phyloP scores from a whole-genome alignment of 2,888 invertebrate genomes.

The Minunthozetes semirufus region DNA sequence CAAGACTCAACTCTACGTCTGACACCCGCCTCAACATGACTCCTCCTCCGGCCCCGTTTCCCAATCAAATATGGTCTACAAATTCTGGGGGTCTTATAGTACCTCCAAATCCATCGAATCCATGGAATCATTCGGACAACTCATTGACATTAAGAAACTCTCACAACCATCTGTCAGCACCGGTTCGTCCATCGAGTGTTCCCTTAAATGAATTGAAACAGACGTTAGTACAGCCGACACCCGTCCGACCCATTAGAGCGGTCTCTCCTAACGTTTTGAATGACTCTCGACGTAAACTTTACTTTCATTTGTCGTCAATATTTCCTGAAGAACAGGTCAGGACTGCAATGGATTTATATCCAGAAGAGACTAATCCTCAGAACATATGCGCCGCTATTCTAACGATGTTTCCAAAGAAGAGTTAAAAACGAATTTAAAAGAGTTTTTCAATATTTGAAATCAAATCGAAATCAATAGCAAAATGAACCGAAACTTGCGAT shows the following conservation, averaged over 20 bases:
- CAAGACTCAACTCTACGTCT: neutral
- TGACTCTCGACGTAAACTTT: conserved; percentile 68
- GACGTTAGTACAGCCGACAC: neutral
- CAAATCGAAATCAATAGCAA: neutral
- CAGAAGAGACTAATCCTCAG: conserved; percentile 81
- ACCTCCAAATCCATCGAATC: conserved; percentile 7
- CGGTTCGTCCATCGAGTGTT: neutral
- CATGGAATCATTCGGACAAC: conserved; percentile 5
- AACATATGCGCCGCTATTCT: conserved; percentile 79
- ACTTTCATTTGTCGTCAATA: conserved; percentile 79
- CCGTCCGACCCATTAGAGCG: conserved; percentile 44
- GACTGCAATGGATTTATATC: conserved; percentile 76
- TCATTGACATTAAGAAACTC: neutral
- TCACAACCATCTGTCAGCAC: neutral
- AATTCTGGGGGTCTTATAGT: neutral
- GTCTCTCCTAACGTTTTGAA: conserved; percentile 39
- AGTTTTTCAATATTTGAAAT: neutral
- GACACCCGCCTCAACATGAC: conserved; percentile 1
- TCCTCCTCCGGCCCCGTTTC: conserved; percentile 6
- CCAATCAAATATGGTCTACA: conserved; percentile 16
- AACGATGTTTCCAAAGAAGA: conserved; percentile 52
- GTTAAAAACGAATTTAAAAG: neutral
- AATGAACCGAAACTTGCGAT: neutral
- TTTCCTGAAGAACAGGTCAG: conserved; percentile 86
- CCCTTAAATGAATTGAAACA: neutral